phyloP scores from a whole-genome alignment of 2,113 vertebrate genomes.

The Cercopithecus mona region DNA sequence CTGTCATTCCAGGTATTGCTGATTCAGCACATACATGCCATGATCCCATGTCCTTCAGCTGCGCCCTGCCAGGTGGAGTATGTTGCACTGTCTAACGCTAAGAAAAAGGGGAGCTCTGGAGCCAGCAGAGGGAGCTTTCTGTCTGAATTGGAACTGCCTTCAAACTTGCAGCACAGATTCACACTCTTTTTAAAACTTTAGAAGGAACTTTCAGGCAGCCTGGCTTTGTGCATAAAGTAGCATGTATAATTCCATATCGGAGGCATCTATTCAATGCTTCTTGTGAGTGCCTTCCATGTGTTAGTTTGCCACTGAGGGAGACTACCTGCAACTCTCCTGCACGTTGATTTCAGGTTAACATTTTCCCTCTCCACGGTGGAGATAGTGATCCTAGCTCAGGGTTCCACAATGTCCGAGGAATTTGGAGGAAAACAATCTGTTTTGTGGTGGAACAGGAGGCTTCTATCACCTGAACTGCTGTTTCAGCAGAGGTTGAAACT shows the following conservation, averaged over 20 bases:
- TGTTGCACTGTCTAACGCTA: not conserved
- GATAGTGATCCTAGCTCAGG: not conserved
- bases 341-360: not conserved
- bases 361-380: not conserved
- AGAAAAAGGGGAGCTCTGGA: not conserved
- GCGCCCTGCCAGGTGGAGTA: not conserved
- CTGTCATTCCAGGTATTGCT: not conserved
- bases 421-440: not conserved
- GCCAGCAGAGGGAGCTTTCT: constrained; percentile 66
- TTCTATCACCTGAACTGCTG: not conserved
- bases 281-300: not conserved
- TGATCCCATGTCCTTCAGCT: fast-evolving
- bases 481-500: not conserved
- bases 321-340: fast-evolving
- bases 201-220: not conserved
- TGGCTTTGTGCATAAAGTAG: not conserved
- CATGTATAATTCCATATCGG: not conserved
- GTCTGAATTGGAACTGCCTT: not conserved
- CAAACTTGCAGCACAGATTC: not conserved
- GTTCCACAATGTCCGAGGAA: not conserved
- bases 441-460: not conserved
- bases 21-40: not conserved
- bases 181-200: not conserved
- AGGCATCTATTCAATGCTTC: not conserved
- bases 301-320: not conserved